Percentiles rank a stretch among this genome's conserved stretches.
phyloP scores from a whole-genome alignment of 2,113 vertebrate species.

The Tupaia chinensis region DNA sequence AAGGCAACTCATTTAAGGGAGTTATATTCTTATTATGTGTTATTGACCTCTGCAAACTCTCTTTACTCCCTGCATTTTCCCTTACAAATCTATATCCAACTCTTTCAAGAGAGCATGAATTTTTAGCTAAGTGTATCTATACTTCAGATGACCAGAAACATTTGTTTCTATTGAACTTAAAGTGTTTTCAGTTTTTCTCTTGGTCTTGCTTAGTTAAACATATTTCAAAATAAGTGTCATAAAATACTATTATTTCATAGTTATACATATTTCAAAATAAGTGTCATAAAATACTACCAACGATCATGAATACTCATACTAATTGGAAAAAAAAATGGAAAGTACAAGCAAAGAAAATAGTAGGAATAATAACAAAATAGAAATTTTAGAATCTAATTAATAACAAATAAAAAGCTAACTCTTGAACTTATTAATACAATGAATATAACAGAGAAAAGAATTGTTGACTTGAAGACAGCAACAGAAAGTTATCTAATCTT shows the following conservation, averaged over 20 bases:
- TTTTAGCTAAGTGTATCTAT: neutral
- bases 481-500: neutral
- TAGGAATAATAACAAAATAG: neutral
- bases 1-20: constrained; percentile 36
- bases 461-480: neutral
- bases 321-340: neutral
- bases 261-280: neutral
- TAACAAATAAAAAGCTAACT: neutral
- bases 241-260: too few species aligned
- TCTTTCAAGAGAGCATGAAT: neutral
- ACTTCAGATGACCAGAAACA: neutral
- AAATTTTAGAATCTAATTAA: neutral
- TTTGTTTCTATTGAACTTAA: neutral
- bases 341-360: neutral
- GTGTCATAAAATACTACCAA: neutral
- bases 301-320: neutral
- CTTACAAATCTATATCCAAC: neutral
- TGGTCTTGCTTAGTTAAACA: too few species aligned
- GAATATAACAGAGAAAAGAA: neutral
- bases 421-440: neutral
- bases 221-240: too few species aligned
- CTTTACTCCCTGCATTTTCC: neutral
- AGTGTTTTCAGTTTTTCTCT: neutral
- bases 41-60: neutral
- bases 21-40: neutral